These are phyloP conservation scores for Oreotragus oreotragus DNA, from an alignment of 2,113 vertebrate genomes.

Conservation along the genomic window DNA sequence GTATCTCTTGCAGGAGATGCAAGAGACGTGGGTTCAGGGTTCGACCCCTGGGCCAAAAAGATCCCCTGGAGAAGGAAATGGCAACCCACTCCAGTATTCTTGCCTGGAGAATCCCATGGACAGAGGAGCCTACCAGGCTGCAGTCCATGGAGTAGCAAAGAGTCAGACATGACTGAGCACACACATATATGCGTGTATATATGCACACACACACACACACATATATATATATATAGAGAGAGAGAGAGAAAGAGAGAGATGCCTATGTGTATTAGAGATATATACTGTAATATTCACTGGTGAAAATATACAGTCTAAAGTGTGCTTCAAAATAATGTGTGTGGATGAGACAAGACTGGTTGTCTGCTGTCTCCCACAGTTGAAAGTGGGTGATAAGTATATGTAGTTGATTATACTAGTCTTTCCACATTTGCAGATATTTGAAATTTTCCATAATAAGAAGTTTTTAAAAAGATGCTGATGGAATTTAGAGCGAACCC, in stretches of 20 bases:
- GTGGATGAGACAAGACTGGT: neutral
- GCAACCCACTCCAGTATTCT: neutral
- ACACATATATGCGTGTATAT: neutral
- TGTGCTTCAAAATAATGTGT: neutral
- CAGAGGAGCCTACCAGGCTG: neutral
- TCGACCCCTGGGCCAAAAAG: neutral
- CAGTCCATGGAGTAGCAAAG: neutral
- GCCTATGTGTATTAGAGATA: neutral
- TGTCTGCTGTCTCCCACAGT: neutral
- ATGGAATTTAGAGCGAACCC: neutral
- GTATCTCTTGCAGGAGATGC: neutral
- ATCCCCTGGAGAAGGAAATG: neutral
- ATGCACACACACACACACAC: neutral
- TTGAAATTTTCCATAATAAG: neutral
- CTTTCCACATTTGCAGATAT: neutral
- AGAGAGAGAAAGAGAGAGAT: neutral
- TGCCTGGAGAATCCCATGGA: neutral
- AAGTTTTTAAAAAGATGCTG: neutral
- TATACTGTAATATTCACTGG: neutral
- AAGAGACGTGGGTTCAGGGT: neutral
- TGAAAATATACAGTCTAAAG: neutral
- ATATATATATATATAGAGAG: rapidly evolving
- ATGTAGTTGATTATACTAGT: neutral
- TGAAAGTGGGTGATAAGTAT: rapidly evolving
- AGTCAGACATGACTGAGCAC: neutral